Evolutionary conservation across 2,888 invertebrate species (phyloP), one percentile per base, ranked within the genome.

Genomic region (Fragum whitleyi): DNA sequence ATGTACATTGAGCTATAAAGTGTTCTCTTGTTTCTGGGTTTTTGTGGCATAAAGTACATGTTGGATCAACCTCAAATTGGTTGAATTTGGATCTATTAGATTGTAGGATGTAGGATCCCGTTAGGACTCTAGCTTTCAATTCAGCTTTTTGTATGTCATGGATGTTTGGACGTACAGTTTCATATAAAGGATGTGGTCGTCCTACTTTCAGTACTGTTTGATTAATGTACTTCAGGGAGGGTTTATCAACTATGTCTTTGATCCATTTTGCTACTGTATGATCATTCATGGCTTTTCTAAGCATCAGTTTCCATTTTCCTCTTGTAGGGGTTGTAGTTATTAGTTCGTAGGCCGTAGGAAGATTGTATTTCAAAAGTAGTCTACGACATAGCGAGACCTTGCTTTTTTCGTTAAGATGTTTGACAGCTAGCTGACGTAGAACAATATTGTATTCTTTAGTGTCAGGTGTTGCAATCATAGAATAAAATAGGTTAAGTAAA

Each of bases 311-410:
- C 55, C 55, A 55, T 2, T n/a, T 55, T 55, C 9, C 23, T 21
- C 23, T 55, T 21, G n/a, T n/a, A n/a, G n/a, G n/a, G n/a, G n/a
- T n/a, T n/a, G n/a, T n/a, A n/a, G n/a, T n/a, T n/a, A n/a, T n/a
- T n/a, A n/a, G n/a, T 42, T 42, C 42, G 36, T 55, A 70, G 11
- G 55, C 57, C 7, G 70, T 51, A 21, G 32, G 70, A 2, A 70
- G 26, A 55, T 26, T 26, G 28, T 55, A 70, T 53, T 53, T 21
- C 26, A 26, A 21, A 16, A 59, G 5, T 5, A 69, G 51, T 21
- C 14, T 23, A 19, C 26, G 21, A 7, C 21, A 16, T 23, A 21
- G 21, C 16, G 59, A 59, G 59, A 59, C 21, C 16, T 26, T 26
- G 59, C 26, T 59, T 23, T 59, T 2, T 21, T 21, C 59, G 16